Evolutionary conservation across 1,140 invertebrate genomes (phyloP).

Genomic region (Drosophila azteca): DNA sequence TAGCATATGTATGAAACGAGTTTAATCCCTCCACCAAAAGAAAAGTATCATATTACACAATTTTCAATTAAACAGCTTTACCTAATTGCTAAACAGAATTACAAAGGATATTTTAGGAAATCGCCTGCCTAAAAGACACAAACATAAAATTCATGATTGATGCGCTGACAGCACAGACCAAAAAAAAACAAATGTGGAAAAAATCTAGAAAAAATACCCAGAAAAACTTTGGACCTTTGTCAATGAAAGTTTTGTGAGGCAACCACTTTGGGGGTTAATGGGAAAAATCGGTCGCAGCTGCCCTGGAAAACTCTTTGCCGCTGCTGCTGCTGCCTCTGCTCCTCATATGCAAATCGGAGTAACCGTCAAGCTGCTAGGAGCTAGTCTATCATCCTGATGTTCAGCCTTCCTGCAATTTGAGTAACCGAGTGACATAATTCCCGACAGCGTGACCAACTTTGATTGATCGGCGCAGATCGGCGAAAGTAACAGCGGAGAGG

Average conservation of each 20-base stretch:
- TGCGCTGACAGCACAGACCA: constrained; percentile 50
- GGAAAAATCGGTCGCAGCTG: constrained; percentile 47
- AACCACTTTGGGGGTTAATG: constrained; percentile 39
- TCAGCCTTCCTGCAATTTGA: constrained; percentile 73
- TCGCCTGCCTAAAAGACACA: constrained; percentile 43
- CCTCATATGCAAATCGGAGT: constrained; percentile 68
- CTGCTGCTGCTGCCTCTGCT: neutral
- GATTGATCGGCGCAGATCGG: constrained; percentile 80
- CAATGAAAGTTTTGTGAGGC: constrained; percentile 49
- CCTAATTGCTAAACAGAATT: constrained; percentile 45
- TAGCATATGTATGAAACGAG: constrained; percentile 34
- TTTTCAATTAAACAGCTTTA: constrained; percentile 59
- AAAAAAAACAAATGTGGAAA: constrained; percentile 2
- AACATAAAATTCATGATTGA: constrained; percentile 78
- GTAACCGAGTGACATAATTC: constrained; percentile 83
- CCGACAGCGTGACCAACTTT: constrained; percentile 83
- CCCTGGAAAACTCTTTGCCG: constrained; percentile 31
- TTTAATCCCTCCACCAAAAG: constrained; percentile 1
- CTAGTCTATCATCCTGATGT: constrained; percentile 32
- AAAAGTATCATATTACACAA: constrained; percentile 61
- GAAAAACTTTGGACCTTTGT: constrained; percentile 37
- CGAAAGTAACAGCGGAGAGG: constrained; percentile 42
- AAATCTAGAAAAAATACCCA: constrained; percentile 21
- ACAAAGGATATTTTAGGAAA: constrained; percentile 31
- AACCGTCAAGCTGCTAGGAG: constrained; percentile 16